phyloP scores from a whole-genome alignment of 2,888 invertebrate genomes.

The Agelastica alni region DNA sequence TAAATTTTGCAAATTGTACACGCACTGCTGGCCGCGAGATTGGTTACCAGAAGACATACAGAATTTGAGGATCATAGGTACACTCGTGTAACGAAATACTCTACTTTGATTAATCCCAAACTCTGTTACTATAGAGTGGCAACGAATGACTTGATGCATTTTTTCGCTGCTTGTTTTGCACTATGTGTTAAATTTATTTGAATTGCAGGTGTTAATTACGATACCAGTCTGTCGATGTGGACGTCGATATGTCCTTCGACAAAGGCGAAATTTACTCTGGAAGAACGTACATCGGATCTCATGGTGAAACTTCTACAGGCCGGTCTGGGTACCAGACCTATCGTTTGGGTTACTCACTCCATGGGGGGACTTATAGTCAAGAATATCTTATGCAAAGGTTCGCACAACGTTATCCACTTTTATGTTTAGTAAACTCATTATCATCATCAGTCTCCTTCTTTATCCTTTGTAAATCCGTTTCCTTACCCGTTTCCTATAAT shows the following conservation, averaged over 20 bases:
- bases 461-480: too few species aligned
- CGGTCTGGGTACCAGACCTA: conserved; percentile 79
- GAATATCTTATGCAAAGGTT: conserved; percentile 74
- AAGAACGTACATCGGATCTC: conserved; percentile 69
- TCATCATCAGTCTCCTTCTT: too few species aligned
- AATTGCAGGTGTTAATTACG: conserved; percentile 77
- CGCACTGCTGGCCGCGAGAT: conserved; percentile 92
- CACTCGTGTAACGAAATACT: too few species aligned
- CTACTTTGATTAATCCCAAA: too few species aligned
- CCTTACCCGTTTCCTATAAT: too few species aligned
- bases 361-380: conserved; percentile 95
- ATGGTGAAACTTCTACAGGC: conserved; percentile 70
- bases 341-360: conserved; percentile 93
- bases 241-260: conserved; percentile 69
- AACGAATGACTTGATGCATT: too few species aligned
- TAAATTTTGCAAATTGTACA: conserved; percentile 52
- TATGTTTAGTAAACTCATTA: too few species aligned
- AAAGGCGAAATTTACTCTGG: conserved; percentile 62
- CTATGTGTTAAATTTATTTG: too few species aligned
- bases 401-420: too few species aligned
- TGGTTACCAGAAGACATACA: conserved; percentile 85
- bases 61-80: conserved; percentile 57
- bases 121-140: too few species aligned
- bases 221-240: conserved; percentile 84
- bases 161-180: too few species aligned